Conservation (phyloP, 2,888 invertebrate genomes). For the Temnothorax rugatulus region DNA sequence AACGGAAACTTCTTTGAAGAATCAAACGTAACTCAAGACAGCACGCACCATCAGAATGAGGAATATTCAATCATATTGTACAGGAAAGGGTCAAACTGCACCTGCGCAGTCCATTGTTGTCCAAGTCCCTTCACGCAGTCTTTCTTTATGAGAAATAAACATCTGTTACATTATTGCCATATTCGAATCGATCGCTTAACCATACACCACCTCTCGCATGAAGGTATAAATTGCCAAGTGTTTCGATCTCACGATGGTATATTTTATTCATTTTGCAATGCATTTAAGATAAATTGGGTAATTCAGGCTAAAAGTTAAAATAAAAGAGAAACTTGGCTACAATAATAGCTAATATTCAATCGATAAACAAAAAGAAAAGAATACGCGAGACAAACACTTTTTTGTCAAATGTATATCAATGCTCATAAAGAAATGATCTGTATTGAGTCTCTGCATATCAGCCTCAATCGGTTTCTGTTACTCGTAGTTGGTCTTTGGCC, state of each 20-base stretch:
- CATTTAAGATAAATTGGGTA: neutral
- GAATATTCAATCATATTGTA: neutral
- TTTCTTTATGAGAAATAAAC: neutral
- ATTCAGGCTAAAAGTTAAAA: neutral
- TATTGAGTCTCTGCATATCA: neutral
- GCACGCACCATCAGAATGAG: neutral
- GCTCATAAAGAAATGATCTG: neutral
- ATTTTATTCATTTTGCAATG: neutral
- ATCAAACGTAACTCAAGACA: neutral
- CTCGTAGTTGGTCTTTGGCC: slow-evolving; percentile 7
- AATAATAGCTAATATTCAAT: neutral
- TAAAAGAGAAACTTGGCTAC: neutral
- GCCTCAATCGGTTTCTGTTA: neutral
- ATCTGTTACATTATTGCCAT: neutral
- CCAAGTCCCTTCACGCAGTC: neutral
- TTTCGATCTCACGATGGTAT: neutral
- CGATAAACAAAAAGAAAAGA: neutral
- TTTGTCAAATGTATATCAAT: neutral
- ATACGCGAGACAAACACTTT: neutral
- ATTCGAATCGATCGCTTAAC: neutral
- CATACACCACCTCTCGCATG: neutral
- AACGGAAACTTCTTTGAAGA: neutral
- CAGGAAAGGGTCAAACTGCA: neutral
- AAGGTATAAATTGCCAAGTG: neutral
- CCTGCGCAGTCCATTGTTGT: neutral